Base-by-base conservation (phyloP, 2,888 invertebrate species). In the Salticus scenicus region DNA sequence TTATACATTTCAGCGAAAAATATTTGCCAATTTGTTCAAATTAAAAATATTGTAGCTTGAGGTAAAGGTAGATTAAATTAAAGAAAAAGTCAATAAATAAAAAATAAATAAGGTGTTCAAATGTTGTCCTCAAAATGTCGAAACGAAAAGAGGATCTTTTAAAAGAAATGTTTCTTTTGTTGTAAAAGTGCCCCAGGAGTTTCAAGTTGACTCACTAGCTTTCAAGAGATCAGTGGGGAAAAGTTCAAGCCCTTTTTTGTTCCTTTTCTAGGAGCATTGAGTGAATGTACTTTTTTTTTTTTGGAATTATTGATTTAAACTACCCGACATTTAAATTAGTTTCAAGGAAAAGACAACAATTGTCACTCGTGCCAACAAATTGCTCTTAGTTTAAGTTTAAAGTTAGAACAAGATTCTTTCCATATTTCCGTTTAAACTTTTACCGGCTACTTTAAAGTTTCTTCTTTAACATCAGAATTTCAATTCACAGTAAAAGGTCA, bases 111-210 rank as follows among this genome's bases (percentile, higher is more conserved):
- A 20, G 47, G 20, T 33, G 41, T 12, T 66, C 27, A 69, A 77
- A 51, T 51, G 51, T 33, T 77, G 51, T 31, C 37, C 76, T 37
- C 51, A 76, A 69, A 64, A 51, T 42, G 51, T 30, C 37, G 20
- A 51, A 28, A 31, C 24, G 37, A 77, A 77, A 76, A 67, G 70
- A 71, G 71, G 63, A 63, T 71, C 63, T 71, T 77, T 70, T 70
- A 37, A 70, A 71, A 78, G 63, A 78, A 79, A 79, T 79, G 72
- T 72, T 79, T 72, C 79, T 72, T 72, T 79, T 79, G 64, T 79
- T 72, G 71, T 41, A 72, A 79, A 70, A 79, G 66, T 72, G 79
- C 72, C 72, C 47, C 47, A 79, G 72, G 79, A 79, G 47, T 79
- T 79, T 79, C 42, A 72, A 79, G 79, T 71, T 69, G 66, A 37